Conservation (phyloP, 2,888 invertebrate genomes). For the Ferrisia virgata region DNA sequence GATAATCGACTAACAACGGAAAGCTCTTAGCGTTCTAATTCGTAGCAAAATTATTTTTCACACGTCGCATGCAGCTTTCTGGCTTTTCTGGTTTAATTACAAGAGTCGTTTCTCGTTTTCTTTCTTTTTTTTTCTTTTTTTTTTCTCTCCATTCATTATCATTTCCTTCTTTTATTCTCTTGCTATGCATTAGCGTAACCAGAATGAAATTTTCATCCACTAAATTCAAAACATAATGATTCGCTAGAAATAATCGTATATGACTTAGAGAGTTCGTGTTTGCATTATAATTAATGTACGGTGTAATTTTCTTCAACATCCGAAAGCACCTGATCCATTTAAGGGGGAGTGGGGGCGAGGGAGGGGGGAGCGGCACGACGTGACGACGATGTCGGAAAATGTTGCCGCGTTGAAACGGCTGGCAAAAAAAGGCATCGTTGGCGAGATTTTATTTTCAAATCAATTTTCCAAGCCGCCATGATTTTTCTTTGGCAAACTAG, state of each 20-base stretch:
- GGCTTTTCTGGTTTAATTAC: not conserved
- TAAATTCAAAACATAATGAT: not conserved
- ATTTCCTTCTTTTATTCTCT: not conserved
- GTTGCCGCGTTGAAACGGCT: no score
- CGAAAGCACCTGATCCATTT: not conserved
- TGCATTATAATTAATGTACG: not conserved
- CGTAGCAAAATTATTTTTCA: slow-evolving; percentile 1
- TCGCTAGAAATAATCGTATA: not conserved
- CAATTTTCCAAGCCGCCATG: not conserved
- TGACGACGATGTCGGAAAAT: no score
- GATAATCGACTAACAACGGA: slow-evolving; percentile 12
- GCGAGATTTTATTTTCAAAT: not conserved
- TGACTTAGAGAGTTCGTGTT: no score
- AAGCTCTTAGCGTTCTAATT: slow-evolving; percentile 29
- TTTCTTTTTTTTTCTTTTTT: not conserved
- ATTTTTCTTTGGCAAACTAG: not conserved
- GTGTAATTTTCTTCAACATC: not conserved
- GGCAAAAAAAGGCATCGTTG: not conserved
- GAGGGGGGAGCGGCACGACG: no score
- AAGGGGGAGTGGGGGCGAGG: not conserved
- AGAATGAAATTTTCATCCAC: not conserved
- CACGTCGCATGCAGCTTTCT: slow-evolving; percentile 18
- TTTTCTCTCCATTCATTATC: not conserved
- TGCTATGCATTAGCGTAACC: not conserved
- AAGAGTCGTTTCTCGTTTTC: not conserved